These are phyloP conservation scores for Tangara arthus DNA, from an alignment of 2,797 vertebrate species.

Conservation along the genomic window DNA sequence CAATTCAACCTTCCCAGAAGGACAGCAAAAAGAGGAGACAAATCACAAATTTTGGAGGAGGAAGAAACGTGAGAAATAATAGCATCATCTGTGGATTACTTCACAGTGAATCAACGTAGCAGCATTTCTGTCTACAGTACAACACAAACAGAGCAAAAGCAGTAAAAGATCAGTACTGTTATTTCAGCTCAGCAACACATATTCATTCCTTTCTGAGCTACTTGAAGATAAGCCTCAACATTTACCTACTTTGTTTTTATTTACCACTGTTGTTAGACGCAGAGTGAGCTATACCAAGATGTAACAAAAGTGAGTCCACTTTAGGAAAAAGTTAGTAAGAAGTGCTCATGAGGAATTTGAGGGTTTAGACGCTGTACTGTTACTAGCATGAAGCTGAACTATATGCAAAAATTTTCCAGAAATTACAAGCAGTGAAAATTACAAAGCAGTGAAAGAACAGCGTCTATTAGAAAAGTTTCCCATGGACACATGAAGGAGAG, in stretches of 20 bases:
- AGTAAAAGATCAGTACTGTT: background rate
- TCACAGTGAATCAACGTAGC: background rate
- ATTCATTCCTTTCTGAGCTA: background rate
- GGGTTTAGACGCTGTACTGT: background rate
- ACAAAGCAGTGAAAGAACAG: background rate
- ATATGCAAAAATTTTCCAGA: background rate
- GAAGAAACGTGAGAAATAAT: background rate
- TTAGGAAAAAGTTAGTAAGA: background rate
- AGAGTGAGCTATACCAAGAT: background rate
- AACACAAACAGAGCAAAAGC: background rate
- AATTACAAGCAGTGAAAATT: background rate
- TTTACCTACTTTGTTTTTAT: background rate
- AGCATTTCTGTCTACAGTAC: background rate
- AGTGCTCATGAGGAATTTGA: background rate
- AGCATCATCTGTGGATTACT: background rate
- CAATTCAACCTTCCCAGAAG: conserved; percentile 86
- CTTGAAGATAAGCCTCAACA: background rate
- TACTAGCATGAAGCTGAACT: background rate
- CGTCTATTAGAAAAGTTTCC: background rate
- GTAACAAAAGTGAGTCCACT: background rate
- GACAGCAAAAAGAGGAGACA: background rate
- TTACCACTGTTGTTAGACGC: background rate
- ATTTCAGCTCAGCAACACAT: background rate
- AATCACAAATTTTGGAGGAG: background rate
- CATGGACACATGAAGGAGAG: background rate